These are phyloP conservation scores for Venustoraphidia nigricollis DNA, from an alignment of 2,888 invertebrate species.

Conservation along the genomic window DNA sequence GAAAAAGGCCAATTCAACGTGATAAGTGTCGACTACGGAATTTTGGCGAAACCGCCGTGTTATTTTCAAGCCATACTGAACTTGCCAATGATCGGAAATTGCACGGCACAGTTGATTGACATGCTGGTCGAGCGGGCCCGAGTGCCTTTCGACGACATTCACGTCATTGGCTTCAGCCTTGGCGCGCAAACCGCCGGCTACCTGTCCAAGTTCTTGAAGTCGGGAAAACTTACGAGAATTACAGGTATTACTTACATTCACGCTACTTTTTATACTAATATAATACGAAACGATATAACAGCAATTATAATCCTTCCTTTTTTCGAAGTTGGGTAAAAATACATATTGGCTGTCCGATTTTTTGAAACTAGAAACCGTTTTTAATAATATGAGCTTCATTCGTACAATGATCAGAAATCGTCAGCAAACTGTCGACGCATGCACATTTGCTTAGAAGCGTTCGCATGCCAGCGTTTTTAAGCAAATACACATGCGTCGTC, in stretches of 20 bases:
- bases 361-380: no score
- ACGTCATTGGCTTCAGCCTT: conserved; percentile 48
- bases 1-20: conserved; percentile 39
- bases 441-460: no score
- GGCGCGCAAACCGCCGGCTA: conserved; percentile 44
- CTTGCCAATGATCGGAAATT: conserved; percentile 40
- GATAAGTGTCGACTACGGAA: conserved; percentile 44
- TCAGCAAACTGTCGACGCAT: no score
- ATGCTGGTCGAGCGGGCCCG: conserved; percentile 27
- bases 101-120: conserved; percentile 41
- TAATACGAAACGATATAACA: no score
- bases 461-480: no score
- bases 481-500: no score
- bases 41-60: conserved; percentile 40
- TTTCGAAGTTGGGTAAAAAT: no score
- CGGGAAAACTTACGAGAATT: conserved; percentile 32
- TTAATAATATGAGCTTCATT: no score
- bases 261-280: neutral
- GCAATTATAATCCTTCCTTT: no score
- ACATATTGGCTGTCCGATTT: no score
- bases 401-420: no score
- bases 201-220: conserved; percentile 30
- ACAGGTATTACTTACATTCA: conserved; percentile 31
- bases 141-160: conserved; percentile 32
- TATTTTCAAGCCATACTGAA: conserved; percentile 41